Base-by-base conservation (phyloP, 2,888 invertebrate genomes). In the Gibbula magus region DNA sequence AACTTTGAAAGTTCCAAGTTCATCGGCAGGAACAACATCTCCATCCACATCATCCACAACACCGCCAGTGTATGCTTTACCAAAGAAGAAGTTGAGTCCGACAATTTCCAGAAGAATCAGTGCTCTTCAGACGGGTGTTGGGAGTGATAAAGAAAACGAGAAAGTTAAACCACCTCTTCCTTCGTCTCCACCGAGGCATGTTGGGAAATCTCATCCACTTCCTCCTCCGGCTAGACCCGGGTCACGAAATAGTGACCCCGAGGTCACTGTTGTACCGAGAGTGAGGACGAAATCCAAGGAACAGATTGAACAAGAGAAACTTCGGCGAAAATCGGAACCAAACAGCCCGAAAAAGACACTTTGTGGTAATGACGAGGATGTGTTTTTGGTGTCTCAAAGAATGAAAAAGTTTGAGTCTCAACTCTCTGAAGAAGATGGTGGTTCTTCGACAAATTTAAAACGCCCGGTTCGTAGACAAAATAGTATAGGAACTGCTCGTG, bases 281-380 rank as follows among this genome's bases (percentile, higher is more conserved):
- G 79, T 80, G 83, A 13, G 61, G 29, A 61, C 25, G 4, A 61
- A 61, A 29, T 61, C 61, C 7, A 61, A 18, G 61, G 61, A 61
- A 25, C 61, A 61, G 61, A 61, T 61, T 25, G 61, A 61, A 7
- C 61, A 61, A 18, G 61, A 61, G 61, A 61, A 61, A 25, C 61
- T 61, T 5, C 61, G 61, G 5, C 25, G 61, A 10, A 61, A 61
- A 61, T 61, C 61, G 13, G 61, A 61, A 61, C 61, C 61, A 25
- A 61, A 61, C n/a, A 61, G 61, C 25, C 61, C 61, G 0, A 61
- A 61, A 18, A 61, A 29, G 10, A 61, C 29, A 25, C 25, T 61
- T 4, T 29, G 4, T 25, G 61, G 61, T 25, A 61, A 29, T 18
- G 61, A 61, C 8, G 61, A 61, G 22, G 61, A 61, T 29, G 25